Evolutionary conservation across 2,797 vertebrate genomes (phyloP), one percentile per base, ranked within the genome.

Genomic region (Arrhamphus sclerolepis): DNA sequence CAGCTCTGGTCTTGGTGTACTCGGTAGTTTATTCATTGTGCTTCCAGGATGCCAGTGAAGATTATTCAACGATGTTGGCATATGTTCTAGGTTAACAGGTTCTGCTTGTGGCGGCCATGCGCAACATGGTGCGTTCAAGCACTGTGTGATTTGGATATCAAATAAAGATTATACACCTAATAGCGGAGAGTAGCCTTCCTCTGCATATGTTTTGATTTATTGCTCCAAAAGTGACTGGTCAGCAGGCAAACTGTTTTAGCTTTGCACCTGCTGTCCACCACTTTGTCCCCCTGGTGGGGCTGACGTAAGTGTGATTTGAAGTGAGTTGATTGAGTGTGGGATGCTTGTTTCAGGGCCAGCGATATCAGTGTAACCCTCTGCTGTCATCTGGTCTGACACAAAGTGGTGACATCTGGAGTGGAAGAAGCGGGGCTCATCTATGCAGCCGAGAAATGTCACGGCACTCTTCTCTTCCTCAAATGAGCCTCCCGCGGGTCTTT

Each of bases 21-120:
- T 16, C 46, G 54, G 19, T 72, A 1, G 67, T 84, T 77, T 70
- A 67, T 73, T 79, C 70, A 62, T 76, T 60, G 67, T 70, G 55
- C 72, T 82, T 48, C 56, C 40, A 29, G 63, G 28, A 24, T 55
- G 76, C 78, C 76, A 63, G 47, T 26, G 41, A 57, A 46, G 40
- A 53, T 73, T 74, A 75, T 85, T 78, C 77, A 80, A 75, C 60
- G 66, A 75, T 65, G 56, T 64, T 84, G 82, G 80, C 77, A 51
- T 51, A 26, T 55, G 78, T 40, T 71, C 78, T 58, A 54, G 87
- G 82, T 82, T 84, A 90, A 91, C 90, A 87, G 89, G 90, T 91
- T 91, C 77, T 75, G 80, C 91, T 86, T 80, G 88, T 89, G 89
- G 59, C 41, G 62, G 71, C 52, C 52, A 49, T 64, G 71, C 72